Conservation (phyloP, 2,797 vertebrate species). For the Mormyrops attenuatus region DNA sequence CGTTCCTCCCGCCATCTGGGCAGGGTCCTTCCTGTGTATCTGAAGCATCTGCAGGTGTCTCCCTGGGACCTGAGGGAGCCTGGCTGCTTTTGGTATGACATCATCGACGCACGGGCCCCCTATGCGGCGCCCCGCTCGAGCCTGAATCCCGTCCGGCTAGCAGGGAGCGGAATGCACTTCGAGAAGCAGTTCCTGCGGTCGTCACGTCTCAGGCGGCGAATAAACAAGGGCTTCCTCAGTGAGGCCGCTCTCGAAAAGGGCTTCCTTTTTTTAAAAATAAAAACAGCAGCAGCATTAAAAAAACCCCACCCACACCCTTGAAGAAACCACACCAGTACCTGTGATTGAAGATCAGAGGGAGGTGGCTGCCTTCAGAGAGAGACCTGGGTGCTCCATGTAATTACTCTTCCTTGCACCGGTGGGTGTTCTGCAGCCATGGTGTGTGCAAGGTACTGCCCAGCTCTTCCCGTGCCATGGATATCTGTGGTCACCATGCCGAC, state of each 20-base stretch:
- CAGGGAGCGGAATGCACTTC: background rate
- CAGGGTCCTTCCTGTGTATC: constrained; percentile 18
- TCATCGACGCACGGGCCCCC: constrained; percentile 37
- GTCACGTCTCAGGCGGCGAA: constrained; percentile 12
- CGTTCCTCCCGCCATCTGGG: constrained; percentile 12
- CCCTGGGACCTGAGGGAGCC: constrained; percentile 42
- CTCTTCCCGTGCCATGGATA: background rate
- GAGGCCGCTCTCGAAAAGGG: background rate
- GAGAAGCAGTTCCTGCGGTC: background rate
- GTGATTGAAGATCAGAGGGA: constrained; percentile 12
- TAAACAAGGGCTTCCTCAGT: constrained; percentile 17
- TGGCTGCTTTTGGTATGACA: constrained; percentile 42
- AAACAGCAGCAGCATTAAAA: background rate
- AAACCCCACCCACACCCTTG: background rate
- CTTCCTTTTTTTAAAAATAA: constrained; percentile 15
- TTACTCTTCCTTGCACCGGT: background rate
- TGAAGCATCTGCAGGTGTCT: constrained; percentile 22
- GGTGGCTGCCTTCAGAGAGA: background rate
- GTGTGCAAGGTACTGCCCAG: background rate
- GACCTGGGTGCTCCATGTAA: background rate
- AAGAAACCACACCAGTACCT: background rate
- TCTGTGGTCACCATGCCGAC: background rate
- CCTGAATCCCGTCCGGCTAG: background rate
- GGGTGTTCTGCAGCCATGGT: background rate
- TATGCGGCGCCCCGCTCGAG: too few relatives aligned